phyloP scores from a whole-genome alignment of 2,113 vertebrate species.

The Amphilophus citrinellus region DNA sequence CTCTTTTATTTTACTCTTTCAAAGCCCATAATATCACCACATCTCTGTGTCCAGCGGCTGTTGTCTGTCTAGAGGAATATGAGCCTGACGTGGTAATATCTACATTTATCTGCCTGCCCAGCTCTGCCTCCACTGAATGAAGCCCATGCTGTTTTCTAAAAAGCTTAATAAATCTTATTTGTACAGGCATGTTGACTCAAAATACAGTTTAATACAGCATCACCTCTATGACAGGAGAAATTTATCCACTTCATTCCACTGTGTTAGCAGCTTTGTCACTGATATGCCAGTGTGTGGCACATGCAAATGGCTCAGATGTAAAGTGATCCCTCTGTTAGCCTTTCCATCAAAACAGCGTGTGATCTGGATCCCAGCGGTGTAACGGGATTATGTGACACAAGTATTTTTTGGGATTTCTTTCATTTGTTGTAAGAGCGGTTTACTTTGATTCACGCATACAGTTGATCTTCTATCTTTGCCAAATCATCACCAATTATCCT shows the following conservation, averaged over 20 bases:
- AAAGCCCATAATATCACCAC: background rate
- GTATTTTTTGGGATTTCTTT: background rate
- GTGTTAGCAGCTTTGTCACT: background rate
- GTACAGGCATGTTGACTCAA: background rate
- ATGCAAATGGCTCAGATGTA: constrained; percentile 8
- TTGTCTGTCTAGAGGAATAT: constrained; percentile 5
- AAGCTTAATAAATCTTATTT: constrained; percentile 22
- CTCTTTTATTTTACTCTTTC: constrained; percentile 21
- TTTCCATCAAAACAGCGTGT: constrained; percentile 12
- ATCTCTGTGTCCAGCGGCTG: constrained; percentile 3
- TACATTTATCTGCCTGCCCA: constrained; percentile 7
- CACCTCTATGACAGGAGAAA: background rate
- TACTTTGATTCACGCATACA: background rate
- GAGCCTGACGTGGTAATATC: background rate
- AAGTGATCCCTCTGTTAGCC: constrained; percentile 3
- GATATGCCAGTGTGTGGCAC: background rate
- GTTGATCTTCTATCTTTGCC: background rate
- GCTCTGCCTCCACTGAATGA: background rate
- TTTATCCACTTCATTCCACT: constrained; percentile 4
- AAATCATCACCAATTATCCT: background rate
- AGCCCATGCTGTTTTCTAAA: background rate
- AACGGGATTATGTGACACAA: background rate
- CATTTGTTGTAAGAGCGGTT: background rate
- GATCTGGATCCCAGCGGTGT: background rate
- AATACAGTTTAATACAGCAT: constrained; percentile 6